These are phyloP conservation scores for Drosophila willistoni DNA, from an alignment of 1,140 invertebrate species.

Conservation along the genomic window DNA sequence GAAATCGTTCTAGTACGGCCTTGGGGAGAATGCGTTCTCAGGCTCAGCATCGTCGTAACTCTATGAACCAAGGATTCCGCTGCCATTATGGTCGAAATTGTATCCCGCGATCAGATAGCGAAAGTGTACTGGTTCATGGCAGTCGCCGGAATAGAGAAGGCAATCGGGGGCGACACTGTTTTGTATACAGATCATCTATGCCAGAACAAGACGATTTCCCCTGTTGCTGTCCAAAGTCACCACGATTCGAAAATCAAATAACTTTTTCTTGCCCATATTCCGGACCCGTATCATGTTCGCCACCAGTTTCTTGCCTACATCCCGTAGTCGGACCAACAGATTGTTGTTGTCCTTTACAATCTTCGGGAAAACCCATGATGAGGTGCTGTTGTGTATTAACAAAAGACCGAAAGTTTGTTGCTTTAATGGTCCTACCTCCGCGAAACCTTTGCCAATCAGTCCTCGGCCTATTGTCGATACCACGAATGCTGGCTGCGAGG, in stretches of 20 bases:
- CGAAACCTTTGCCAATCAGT: no score
- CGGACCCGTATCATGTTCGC: background rate
- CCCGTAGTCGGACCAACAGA: no score
- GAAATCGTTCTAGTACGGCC: slow-evolving; percentile 2
- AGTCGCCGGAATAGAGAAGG: background rate
- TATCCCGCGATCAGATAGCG: background rate
- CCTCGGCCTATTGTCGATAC: no score
- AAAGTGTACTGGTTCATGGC: background rate
- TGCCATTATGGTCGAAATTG: background rate
- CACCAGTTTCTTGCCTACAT: background rate
- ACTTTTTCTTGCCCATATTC: no score
- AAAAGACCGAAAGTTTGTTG: background rate
- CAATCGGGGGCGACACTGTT: slow-evolving; percentile 29
- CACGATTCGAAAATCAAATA: background rate
- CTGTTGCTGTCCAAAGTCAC: slow-evolving; percentile 13
- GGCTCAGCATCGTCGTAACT: background rate
- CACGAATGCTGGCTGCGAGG: background rate
- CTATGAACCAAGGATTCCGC: background rate
- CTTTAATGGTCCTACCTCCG: background rate
- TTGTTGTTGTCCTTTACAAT: background rate
- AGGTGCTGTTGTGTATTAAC: background rate
- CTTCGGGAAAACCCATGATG: no score
- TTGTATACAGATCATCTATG: slow-evolving; percentile 25
- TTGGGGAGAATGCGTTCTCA: background rate
- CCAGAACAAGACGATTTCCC: background rate